Percentiles rank a stretch among this genome's conserved stretches.
These are phyloP conservation scores for Anoncus sp. DNA, from an alignment of 2,888 invertebrate genomes.

Conservation along the genomic window DNA sequence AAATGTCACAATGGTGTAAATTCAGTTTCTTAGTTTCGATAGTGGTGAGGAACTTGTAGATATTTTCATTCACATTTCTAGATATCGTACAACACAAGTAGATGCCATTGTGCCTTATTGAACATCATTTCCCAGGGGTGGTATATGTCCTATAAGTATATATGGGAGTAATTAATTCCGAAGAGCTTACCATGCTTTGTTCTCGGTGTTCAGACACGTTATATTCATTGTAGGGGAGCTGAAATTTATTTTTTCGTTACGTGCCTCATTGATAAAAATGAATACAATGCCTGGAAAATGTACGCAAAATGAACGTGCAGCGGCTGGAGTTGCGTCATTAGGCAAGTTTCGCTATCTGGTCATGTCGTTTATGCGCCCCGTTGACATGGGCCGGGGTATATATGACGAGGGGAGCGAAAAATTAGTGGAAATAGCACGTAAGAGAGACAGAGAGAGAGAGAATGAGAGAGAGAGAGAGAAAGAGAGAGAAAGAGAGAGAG, in stretches of 20 bases:
- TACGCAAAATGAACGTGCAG: slow-evolving; percentile 11
- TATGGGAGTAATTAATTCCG: background rate
- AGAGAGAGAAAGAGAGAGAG: slow-evolving; percentile 50
- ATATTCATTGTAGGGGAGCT: background rate
- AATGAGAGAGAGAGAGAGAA: background rate
- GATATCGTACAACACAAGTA: background rate
- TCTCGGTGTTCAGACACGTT: slow-evolving; percentile 15
- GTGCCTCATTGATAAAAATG: slow-evolving; percentile 8
- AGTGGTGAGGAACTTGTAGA: no score
- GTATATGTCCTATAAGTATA: background rate
- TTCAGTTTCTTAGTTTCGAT: no score
- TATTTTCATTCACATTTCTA: no score
- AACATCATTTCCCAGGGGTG: background rate
- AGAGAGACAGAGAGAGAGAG: slow-evolving; percentile 46
- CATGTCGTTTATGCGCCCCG: slow-evolving; percentile 49
- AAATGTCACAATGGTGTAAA: no score
- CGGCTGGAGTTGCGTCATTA: slow-evolving; percentile 57
- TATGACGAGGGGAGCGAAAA: slow-evolving; percentile 45
- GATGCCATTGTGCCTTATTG: background rate
- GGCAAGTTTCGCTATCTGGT: slow-evolving; percentile 53
- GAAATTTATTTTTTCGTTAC: background rate
- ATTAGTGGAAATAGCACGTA: slow-evolving; percentile 36
- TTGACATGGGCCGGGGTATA: slow-evolving; percentile 55
- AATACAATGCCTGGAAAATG: slow-evolving; percentile 36
- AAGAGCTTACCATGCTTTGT: background rate